Percentiles rank a stretch among this genome's conserved stretches.
These are phyloP conservation scores for Dicrurus megarhynchus DNA, from an alignment of 2,113 vertebrate species.

Conservation along the genomic window DNA sequence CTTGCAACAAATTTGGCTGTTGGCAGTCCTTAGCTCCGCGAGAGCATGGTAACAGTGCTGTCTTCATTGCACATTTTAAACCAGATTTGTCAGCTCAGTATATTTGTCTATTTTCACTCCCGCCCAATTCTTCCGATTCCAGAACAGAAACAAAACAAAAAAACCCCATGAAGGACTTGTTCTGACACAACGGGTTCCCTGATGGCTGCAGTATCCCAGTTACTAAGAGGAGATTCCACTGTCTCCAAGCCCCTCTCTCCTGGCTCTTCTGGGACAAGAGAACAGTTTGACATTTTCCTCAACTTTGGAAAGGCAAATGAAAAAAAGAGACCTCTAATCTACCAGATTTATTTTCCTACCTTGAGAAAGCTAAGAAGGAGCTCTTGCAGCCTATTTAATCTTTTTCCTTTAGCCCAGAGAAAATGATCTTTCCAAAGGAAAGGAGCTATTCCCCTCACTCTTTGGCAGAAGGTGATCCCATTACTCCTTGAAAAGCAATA, in stretches of 20 bases:
- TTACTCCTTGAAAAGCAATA: background rate
- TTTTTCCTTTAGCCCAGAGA: background rate
- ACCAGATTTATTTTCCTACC: background rate
- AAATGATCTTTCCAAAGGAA: background rate
- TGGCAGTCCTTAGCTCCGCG: background rate
- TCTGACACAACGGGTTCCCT: background rate
- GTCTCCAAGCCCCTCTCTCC: background rate
- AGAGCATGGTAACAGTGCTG: background rate
- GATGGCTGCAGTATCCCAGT: background rate
- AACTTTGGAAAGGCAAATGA: background rate
- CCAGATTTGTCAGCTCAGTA: background rate
- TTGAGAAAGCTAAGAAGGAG: background rate
- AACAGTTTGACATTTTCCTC: background rate
- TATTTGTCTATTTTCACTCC: background rate
- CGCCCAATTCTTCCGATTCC: background rate
- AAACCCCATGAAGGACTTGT: rapidly evolving
- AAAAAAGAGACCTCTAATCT: background rate
- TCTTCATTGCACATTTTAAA: background rate
- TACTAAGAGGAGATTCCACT: background rate
- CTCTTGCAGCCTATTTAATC: background rate
- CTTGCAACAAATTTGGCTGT: background rate
- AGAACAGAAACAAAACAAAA: background rate
- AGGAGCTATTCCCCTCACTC: background rate
- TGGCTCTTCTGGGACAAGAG: background rate
- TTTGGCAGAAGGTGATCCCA: background rate